Conservation (phyloP, 1,140 invertebrate species). For the Drosophila athabasca region DNA sequence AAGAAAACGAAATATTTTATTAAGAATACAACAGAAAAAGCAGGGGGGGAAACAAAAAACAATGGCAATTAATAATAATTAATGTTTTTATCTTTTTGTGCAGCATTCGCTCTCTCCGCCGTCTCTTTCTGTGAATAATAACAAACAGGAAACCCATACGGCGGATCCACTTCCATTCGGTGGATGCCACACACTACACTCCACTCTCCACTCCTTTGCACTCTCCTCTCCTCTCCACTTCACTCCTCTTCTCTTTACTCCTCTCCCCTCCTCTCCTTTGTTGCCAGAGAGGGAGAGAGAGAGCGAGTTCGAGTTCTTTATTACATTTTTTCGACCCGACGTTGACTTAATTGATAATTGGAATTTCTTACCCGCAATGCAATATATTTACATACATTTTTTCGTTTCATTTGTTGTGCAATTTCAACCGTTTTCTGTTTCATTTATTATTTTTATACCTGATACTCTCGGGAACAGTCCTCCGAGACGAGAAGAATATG, state of each 20-base stretch:
- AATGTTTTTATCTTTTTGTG: conserved; percentile 80
- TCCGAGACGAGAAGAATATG: too few relatives aligned
- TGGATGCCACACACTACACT: too few relatives aligned
- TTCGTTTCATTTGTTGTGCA: conserved; percentile 57
- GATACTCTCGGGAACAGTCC: too few relatives aligned
- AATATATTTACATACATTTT: conserved; percentile 67
- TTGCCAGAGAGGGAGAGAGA: background rate
- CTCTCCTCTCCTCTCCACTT: too few relatives aligned
- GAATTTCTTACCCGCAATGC: conserved; percentile 59
- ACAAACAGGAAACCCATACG: conserved; percentile 40
- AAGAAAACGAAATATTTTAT: conserved; percentile 57
- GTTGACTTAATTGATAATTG: conserved; percentile 80
- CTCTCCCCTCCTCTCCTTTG: conserved; percentile 7
- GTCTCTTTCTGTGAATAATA: too few relatives aligned
- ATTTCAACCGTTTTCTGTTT: too few relatives aligned
- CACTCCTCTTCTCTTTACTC: too few relatives aligned
- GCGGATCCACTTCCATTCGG: conserved; percentile 25
- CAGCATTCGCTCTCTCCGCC: conserved; percentile 14
- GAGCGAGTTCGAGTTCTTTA: conserved; percentile 31
- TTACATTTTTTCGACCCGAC: conserved; percentile 57
- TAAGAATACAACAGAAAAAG: conserved; percentile 31
- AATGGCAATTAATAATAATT: conserved; percentile 80
- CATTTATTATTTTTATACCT: too few relatives aligned
- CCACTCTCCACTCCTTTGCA: background rate
- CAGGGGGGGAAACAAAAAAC: conserved; percentile 36